phyloP scores from a whole-genome alignment of 1,140 invertebrate genomes.

The Pogonus chalceus region DNA sequence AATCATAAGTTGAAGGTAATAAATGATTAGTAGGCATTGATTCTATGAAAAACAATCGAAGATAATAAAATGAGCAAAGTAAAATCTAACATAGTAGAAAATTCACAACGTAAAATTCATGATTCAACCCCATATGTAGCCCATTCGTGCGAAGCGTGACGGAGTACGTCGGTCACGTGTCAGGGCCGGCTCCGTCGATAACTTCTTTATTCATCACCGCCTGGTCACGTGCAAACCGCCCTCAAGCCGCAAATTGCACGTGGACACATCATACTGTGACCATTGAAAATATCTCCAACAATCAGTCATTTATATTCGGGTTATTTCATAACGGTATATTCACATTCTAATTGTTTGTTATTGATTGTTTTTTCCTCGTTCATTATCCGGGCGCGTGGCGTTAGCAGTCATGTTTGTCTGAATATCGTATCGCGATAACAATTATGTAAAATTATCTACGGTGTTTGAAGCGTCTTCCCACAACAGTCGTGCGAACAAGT shows the following conservation, averaged over 20 bases:
- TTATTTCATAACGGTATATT: background rate
- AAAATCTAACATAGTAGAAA: too few relatives aligned
- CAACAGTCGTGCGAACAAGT: background rate
- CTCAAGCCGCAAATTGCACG: conserved; percentile 4
- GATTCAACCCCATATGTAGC: background rate
- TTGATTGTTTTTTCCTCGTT: conserved; percentile 7
- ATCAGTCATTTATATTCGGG: too few relatives aligned
- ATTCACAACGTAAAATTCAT: background rate
- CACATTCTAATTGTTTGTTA: conserved; percentile 2
- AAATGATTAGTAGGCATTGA: too few relatives aligned
- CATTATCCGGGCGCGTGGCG: conserved; percentile 3
- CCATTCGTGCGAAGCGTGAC: background rate
- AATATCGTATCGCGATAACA: conserved; percentile 5
- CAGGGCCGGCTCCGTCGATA: conserved; percentile 3
- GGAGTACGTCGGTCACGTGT: background rate
- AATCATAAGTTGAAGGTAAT: too few relatives aligned
- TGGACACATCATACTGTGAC: background rate
- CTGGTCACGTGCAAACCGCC: background rate
- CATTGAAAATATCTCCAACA: too few relatives aligned
- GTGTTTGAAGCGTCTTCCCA: background rate
- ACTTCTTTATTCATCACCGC: conserved; percentile 4
- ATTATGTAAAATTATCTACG: conserved; percentile 1
- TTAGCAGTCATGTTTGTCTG: background rate
- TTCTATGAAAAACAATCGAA: too few relatives aligned
- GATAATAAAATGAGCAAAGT: too few relatives aligned